These are phyloP conservation scores for Atlantisia rogersi DNA, from an alignment of 2,113 vertebrate species.

Conservation along the genomic window DNA sequence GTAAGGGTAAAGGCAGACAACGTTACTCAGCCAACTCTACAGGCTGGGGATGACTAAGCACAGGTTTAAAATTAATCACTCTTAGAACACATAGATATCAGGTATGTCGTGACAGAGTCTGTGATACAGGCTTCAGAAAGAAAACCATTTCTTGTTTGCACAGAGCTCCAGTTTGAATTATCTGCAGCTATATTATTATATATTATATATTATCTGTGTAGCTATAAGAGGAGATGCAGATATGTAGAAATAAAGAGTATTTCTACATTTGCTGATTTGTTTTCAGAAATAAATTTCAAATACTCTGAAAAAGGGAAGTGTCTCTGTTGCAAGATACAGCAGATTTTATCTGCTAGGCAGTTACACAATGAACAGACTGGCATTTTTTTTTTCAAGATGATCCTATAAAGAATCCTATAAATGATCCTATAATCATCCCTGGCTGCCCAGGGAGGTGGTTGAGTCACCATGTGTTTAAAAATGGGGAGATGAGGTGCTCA, in stretches of 20 bases:
- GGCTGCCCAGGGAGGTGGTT: too few relatives aligned
- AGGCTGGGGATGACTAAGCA: slow-evolving; percentile 22
- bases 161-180: not conserved
- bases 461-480: too few relatives aligned
- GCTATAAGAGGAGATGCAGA: too few relatives aligned
- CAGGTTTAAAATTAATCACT: slow-evolving; percentile 12
- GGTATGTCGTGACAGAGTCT: not conserved
- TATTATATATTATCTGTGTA: not conserved
- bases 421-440: not conserved
- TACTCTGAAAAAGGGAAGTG: not conserved
- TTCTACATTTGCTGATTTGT: not conserved
- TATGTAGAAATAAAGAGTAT: too few relatives aligned
- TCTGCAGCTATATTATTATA: not conserved
- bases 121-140: not conserved
- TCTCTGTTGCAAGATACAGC: not conserved
- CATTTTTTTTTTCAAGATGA: not conserved
- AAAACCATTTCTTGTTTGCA: not conserved
- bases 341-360: not conserved
- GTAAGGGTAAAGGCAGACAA: not conserved
- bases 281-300: not conserved
- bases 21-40: not conserved
- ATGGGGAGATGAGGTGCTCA: too few relatives aligned
- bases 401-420: not conserved
- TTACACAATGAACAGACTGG: not conserved
- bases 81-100: not conserved